Conservation (phyloP, 2,888 invertebrate genomes). For the Aphelenchoides bicaudatus region DNA sequence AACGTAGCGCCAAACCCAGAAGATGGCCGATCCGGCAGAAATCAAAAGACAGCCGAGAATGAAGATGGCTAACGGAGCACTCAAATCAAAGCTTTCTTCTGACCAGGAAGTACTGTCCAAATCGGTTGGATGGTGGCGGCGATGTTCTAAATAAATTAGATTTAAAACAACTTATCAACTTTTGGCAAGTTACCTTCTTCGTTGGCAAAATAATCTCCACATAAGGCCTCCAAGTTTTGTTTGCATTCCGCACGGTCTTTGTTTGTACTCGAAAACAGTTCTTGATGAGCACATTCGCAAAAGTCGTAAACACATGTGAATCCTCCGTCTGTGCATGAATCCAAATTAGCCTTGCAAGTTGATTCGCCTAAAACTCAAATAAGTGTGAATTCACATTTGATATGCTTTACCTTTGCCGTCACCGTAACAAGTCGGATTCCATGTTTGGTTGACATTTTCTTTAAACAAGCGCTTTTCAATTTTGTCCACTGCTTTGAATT, state of each 20-base stretch:
- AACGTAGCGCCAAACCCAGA: neutral
- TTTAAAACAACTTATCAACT: too few relatives aligned
- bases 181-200: neutral
- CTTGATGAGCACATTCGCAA: neutral
- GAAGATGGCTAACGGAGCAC: neutral
- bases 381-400: slow-evolving; percentile 2
- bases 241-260: neutral
- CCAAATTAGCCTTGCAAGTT: neutral
- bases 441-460: neutral
- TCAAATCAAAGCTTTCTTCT: slow-evolving; percentile 1
- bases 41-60: neutral
- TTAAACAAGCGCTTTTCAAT: slow-evolving; percentile 5
- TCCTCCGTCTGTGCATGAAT: neutral
- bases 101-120: neutral
- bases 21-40: neutral
- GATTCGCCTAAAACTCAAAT: neutral
- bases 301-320: slow-evolving; percentile 2
- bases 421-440: neutral
- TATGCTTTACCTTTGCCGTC: too few relatives aligned
- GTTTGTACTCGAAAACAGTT: neutral
- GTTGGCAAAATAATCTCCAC: neutral
- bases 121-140: neutral
- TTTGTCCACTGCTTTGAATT: too few relatives aligned
- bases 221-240: neutral
- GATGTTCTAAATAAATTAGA: too few relatives aligned